Evolutionary conservation across 2,888 invertebrate species (phyloP), one percentile per base, ranked within the genome.

Genomic region (Galerucella pusilla): DNA sequence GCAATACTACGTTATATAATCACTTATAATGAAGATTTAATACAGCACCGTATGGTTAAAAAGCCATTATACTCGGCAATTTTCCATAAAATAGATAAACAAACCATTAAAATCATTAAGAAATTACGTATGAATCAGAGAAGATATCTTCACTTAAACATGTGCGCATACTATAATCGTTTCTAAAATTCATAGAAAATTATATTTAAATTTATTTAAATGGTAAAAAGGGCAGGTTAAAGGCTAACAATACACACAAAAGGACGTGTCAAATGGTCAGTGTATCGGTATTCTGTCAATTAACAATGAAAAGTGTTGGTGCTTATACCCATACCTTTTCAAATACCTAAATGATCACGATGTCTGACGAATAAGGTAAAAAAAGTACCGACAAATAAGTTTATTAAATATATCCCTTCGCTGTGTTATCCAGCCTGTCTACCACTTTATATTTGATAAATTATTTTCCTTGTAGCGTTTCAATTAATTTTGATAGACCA

Each of bases 281-380:
- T 71, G 59, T 70, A 72, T 78, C 66, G 68, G 66, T 57, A 70
- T 68, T 68, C 57, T 68, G 76, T 76, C 78, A 76, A 74, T 76
- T 76, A 78, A 68, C 68, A 72, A 73, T 73, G 65, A 76, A 66
- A 72, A 75, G 78, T 71, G 71, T 72, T 75, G 71, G 73, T 65
- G 66, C 75, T 76, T 75, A 78, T 73, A 73, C 61, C 45, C 71
- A 75, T 45, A 71, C 68, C 71, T 71, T 66, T 72, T 71, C 70
- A 63, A 72, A 71, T 72, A 61, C 54, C 68, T 57, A 71, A 71
- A 69, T 71, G 69, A 76, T 76, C 71, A 68, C 73, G 73, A 76
- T 67, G 74, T 75, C 75, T 77, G 71, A 74, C 73, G 71, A 75
- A 71, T 68, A 65, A 49, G 60, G 69, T 52, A 54, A 68, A 68